Percentiles rank a stretch among this genome's conserved stretches.
phyloP scores from a whole-genome alignment of 2,113 vertebrate genomes.

The Heptranchias perlo region DNA sequence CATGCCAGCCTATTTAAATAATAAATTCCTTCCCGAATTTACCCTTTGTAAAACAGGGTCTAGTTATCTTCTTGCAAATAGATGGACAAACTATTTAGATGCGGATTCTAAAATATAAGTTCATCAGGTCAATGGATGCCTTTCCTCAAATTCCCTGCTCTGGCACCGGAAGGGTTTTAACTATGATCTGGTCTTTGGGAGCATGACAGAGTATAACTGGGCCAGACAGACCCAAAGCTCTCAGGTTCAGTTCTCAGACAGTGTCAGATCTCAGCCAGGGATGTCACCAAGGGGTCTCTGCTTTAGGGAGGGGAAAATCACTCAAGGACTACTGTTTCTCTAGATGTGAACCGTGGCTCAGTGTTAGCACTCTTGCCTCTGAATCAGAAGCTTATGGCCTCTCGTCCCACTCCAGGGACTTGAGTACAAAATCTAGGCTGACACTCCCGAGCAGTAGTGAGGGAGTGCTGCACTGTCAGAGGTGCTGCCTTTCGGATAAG shows the following conservation, averaged over 20 bases:
- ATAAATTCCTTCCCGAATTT: not conserved
- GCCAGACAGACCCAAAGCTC: not conserved
- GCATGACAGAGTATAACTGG: not conserved
- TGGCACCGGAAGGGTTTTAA: not conserved
- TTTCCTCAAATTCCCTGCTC: not conserved
- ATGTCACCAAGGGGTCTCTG: not conserved
- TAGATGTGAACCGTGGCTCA: not conserved
- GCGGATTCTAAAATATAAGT: not conserved
- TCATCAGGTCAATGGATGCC: not conserved
- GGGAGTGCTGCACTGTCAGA: not conserved
- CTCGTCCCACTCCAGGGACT: not conserved
- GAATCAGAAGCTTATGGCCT: not conserved
- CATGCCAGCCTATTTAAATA: constrained; percentile 21
- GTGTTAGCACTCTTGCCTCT: no score
- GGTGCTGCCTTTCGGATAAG: not conserved
- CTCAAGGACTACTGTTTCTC: not conserved
- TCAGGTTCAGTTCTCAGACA: not conserved
- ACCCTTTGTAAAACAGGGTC: constrained; percentile 15
- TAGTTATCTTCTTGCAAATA: constrained; percentile 17
- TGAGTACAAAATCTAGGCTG: not conserved
- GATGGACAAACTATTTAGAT: not conserved
- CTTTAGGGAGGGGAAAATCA: not conserved
- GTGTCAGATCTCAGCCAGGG: not conserved
- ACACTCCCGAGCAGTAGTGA: not conserved
- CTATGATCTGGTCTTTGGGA: not conserved